Evolutionary conservation across 2,113 vertebrate genomes (phyloP), one percentile per base, ranked within the genome.

Genomic region (Orcinus orca): DNA sequence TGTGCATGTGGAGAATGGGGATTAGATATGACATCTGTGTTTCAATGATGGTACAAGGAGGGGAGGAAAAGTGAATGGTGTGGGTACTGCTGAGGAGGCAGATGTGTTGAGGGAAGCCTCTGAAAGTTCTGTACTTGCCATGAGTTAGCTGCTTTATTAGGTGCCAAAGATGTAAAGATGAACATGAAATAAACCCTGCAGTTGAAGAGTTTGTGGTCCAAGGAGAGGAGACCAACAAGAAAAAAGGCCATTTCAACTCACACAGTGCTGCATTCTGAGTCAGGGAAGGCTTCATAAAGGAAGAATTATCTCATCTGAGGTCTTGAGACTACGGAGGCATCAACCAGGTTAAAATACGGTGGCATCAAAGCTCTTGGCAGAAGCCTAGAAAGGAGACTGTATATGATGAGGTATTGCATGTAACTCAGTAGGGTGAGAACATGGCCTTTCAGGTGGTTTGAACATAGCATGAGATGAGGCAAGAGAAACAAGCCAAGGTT

Each of bases 371-470:
- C 11, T 93, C n/a, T 18, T 33, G 23, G 25, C 29, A 87, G 25
- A 41, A 3, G 8, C 10, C 38, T 68, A 38, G 44, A 31, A 70
- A 68, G 33, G 6, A 21, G 8, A 70, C 21, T 70, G 38, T 18
- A 0, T 9, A 2, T 23, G 20, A 20, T 2, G 0, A 17, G 68
- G 21, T 5, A 8, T 4, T 36, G 10, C 18, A 23, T 36, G 18
- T 10, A 53, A n/a, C 9, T 38, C 23, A 8, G 23, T 17, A 29
- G 23, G 18, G 31, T 68, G 18, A 44, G 31, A 88, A 65, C 36
- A 36, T 9, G 29, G 20, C 47, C 4, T 41, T n/a, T 8, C 74
- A 77, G 18, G 41, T 77, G 18, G 41, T 77, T 47, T 70, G 36
- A 63, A 44, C 1, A 70, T 10, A 2, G 10, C 29, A 41, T 10